These are phyloP conservation scores for Cantharis rufa DNA, from an alignment of 2,888 invertebrate species.

Conservation along the genomic window DNA sequence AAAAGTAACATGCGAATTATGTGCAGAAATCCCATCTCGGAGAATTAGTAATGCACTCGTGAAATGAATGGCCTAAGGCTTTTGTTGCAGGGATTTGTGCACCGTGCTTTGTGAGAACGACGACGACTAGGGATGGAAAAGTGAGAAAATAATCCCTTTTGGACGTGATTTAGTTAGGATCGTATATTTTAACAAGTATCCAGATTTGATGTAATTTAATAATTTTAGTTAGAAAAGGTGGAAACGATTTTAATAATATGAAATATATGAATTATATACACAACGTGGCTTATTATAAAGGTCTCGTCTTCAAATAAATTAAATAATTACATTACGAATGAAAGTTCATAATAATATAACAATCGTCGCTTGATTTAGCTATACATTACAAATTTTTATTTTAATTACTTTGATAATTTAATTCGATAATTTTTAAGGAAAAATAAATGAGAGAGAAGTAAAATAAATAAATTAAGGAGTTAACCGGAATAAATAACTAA, in stretches of 20 bases:
- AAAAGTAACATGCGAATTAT: not conserved
- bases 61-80: not conserved
- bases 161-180: constrained; percentile 5
- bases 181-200: not conserved
- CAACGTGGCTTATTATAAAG: not conserved
- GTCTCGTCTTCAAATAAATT: not conserved
- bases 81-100: not conserved
- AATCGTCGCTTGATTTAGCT: not conserved
- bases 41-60: not conserved
- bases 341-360: not conserved
- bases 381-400: too few species aligned
- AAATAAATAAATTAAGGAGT: not conserved
- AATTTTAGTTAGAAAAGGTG: not conserved
- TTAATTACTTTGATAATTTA: too few species aligned
- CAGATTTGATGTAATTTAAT: not conserved
- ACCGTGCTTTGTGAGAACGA: not conserved
- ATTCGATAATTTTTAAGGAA: too few species aligned
- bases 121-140: not conserved
- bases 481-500: not conserved
- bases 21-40: not conserved
- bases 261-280: not conserved
- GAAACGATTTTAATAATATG: not conserved
- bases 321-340: not conserved
- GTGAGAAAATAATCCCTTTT: constrained; percentile 4
- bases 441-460: too few species aligned